Percentiles rank a stretch among this genome's conserved stretches.
Evolutionary conservation across 2,888 invertebrate genomes (phyloP).

Genomic region (Elysia crispata): DNA sequence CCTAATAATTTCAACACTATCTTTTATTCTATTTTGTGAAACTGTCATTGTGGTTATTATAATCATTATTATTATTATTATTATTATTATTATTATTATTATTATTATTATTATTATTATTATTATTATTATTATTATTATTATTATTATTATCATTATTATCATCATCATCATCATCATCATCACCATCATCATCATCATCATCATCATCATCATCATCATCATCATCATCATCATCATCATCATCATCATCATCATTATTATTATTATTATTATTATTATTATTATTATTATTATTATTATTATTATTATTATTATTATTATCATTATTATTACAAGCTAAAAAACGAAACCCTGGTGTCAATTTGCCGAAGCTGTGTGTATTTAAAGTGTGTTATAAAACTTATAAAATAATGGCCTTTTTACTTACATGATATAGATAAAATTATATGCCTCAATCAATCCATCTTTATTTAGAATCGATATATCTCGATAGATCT

Average conservation of each 20-base stretch:
- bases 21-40: too few species aligned
- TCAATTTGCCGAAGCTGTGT: too few species aligned
- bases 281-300: slow-evolving; percentile 16
- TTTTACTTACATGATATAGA: too few species aligned
- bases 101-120: slow-evolving; percentile 9
- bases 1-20: too few species aligned
- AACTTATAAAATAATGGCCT: too few species aligned
- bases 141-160: neutral
- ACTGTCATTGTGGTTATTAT: too few species aligned
- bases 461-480: too few species aligned
- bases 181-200: slow-evolving; percentile 26
- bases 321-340: neutral
- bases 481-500: too few species aligned
- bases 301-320: neutral
- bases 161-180: neutral
- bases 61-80: too few species aligned
- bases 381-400: too few species aligned
- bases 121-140: slow-evolving; percentile 9
- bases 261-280: slow-evolving; percentile 21
- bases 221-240: neutral
- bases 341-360: neutral
- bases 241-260: neutral
- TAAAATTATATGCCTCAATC: too few species aligned
- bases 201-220: slow-evolving; percentile 18
- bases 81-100: slow-evolving; percentile 9